phyloP scores from a whole-genome alignment of 1,140 invertebrate genomes.

The Zelostemma sp. region DNA sequence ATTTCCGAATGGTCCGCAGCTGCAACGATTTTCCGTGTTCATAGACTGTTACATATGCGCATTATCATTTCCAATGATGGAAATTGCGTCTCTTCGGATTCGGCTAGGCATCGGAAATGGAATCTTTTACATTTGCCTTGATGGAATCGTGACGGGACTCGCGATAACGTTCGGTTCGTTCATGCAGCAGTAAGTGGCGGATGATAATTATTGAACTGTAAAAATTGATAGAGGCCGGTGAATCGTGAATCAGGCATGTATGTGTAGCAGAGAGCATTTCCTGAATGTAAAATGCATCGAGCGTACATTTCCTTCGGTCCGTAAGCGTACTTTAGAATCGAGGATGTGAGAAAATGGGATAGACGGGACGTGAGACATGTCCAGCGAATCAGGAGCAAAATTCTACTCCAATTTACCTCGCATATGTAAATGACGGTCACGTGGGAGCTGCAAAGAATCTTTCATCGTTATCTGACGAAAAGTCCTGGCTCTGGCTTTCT shows the following conservation, averaged over 20 bases:
- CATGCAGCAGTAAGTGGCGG: neutral
- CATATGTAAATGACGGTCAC: constrained; percentile 12
- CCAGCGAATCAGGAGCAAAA: neutral
- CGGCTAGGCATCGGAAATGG: neutral
- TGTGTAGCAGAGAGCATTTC: neutral
- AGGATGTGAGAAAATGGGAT: constrained; percentile 4
- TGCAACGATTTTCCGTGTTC: no score
- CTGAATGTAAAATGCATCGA: constrained; percentile 2
- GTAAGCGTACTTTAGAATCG: constrained; percentile 7
- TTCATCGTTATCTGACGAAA: constrained; percentile 27
- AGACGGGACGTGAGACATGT: neutral
- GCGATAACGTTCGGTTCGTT: neutral
- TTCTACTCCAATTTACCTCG: constrained; percentile 5
- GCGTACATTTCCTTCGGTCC: neutral
- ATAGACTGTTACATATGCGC: no score
- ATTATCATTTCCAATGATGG: neutral
- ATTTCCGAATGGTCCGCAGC: neutral
- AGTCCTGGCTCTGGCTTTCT: constrained; percentile 7
- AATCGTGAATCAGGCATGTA: constrained; percentile 3
- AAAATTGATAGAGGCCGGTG: neutral
- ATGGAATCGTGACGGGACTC: neutral
- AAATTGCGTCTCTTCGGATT: neutral
- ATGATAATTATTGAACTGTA: constrained; percentile 3
- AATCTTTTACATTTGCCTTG: neutral
- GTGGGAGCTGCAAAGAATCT: constrained; percentile 9